Percentiles rank a stretch among this genome's conserved stretches.
Evolutionary conservation across 2,888 invertebrate genomes (phyloP).

Genomic region (Amphipoea oculea): DNA sequence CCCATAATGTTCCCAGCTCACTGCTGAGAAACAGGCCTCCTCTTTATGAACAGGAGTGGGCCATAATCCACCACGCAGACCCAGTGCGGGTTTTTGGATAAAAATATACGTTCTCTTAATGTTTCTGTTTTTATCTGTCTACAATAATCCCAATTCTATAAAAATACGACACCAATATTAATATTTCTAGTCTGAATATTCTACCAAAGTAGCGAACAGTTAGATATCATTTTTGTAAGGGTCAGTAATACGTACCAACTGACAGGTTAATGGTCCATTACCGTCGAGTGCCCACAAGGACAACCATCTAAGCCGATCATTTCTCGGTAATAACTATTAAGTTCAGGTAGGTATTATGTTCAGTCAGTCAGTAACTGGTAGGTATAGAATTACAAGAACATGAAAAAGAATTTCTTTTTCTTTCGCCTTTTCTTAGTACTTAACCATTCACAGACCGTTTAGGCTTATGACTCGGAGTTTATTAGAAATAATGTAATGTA

Average conservation of each 20-base stretch:
- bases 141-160: not conserved
- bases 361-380: not conserved
- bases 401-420: not conserved
- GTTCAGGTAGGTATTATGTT: conserved; percentile 1
- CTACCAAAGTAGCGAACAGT: not conserved
- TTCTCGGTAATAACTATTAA: conserved; percentile 21
- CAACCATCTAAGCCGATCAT: conserved; percentile 5
- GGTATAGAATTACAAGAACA: not conserved
- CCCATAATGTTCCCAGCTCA: not conserved
- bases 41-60: not conserved
- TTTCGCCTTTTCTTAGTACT: not conserved
- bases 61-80: no score
- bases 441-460: not conserved
- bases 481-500: not conserved
- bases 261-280: conserved; percentile 32
- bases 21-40: not conserved
- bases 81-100: not conserved
- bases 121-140: not conserved
- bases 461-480: not conserved
- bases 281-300: conserved; percentile 1
- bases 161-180: not conserved
- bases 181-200: not conserved
- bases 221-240: conserved; percentile 15
- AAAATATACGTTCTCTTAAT: not conserved
- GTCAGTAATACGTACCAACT: conserved; percentile 39